A percentile compares a stretch with the other conserved stretches of the same genome.
These are phyloP conservation scores for Oryctes rhinoceros DNA, from an alignment of 1,140 invertebrate genomes.

Conservation along the genomic window DNA sequence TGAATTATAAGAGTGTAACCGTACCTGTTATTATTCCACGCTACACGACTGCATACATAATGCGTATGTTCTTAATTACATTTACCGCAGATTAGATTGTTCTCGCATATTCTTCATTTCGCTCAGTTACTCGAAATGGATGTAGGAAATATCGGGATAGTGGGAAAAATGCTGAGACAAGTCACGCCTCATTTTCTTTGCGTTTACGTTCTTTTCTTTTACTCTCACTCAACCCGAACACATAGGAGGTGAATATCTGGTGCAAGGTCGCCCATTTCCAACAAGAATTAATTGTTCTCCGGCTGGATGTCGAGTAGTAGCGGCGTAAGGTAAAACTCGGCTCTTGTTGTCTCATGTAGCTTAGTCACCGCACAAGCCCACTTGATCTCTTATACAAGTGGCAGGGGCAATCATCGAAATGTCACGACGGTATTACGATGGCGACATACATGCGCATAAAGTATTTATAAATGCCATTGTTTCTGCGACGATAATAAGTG, in stretches of 20 bases:
- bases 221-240: neutral
- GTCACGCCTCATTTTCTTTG: conserved; percentile 1
- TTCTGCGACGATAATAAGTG: neutral
- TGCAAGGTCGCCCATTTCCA: conserved; percentile 1
- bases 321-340: neutral
- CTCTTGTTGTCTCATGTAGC: neutral
- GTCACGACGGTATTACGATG: neutral
- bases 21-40: too few species aligned
- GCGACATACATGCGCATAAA: neutral
- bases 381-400: neutral
- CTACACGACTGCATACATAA: too few species aligned
- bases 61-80: too few species aligned
- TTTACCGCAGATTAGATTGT: too few species aligned
- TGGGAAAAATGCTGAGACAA: neutral
- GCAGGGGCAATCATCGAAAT: conserved; percentile 1
- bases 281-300: conserved; percentile 6
- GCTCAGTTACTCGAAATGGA: neutral
- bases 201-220: neutral
- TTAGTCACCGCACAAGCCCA: conserved; percentile 2
- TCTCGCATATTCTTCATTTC: neutral
- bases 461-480: neutral
- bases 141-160: neutral
- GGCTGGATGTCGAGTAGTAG: neutral
- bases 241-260: conserved; percentile 12
- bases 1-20: too few species aligned